Evolutionary conservation across 2,888 invertebrate genomes (phyloP), one percentile per base, ranked within the genome.

Genomic region (Aphidoletes aphidimyza): DNA sequence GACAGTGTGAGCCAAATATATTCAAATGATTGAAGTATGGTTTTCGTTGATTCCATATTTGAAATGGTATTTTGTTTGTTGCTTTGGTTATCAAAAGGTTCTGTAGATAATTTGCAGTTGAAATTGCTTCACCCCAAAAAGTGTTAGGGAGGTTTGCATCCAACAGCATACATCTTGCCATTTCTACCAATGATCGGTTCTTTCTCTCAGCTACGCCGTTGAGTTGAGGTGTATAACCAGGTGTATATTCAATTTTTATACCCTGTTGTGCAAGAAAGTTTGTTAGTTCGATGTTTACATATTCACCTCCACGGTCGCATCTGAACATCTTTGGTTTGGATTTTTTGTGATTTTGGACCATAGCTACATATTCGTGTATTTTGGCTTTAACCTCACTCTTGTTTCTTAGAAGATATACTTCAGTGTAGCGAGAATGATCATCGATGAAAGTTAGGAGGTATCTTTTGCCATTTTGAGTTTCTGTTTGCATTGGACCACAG

Each of bases 51-150:
- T 8, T 14, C 47, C 47, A 47, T 2, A 47, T 17, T 47, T 47
- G 14, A 11, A 47, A 17, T 47, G 47, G 47, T 17, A 19, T 14
- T 19, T 14, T 47, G 19, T 42, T 47, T 11, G 47, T 17, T 17
- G 47, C 9, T 14, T 47, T 47, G 47, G 59, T 30, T 3, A 69
- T 36, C 30, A 14, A 45, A 19, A 85, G 78, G 83, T 86, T 85
- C 11, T 49, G 84, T 14, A 86, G 36, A 84, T 86, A 86, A 14
- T 34, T 84, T 34, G 86, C 86, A 14, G 85, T 86, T 6, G 85
- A 78, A 6, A 86, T 85, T 5, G 88, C 89, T 86, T 89, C 88
- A 30, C 88, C 88, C 88, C 88, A 88, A 81, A 86, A 86, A 34
- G 84, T 86, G 22, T 86, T 86, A 30, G 83, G 84, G 11, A 88